Evolutionary conservation across 1,140 invertebrate genomes (phyloP), one percentile per base, ranked within the genome.

Genomic region (Lasioglossum baleicum): DNA sequence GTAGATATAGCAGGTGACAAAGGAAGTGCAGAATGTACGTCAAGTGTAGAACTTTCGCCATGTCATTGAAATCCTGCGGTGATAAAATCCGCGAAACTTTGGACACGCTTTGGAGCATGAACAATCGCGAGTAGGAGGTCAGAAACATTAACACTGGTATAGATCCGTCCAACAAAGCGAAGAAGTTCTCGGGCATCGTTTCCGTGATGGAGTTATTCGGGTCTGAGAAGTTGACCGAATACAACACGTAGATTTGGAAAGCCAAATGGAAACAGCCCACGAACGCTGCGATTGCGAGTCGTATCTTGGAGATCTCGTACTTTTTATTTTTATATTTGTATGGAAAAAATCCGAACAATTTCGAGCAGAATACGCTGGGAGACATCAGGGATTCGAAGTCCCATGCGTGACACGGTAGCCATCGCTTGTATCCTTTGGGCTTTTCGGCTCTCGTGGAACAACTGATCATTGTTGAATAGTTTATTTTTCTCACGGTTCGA

Each of bases 161-260:
- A 0, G 80, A 71, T n/a, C 63, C 69, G 0, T 73, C 77, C 1
- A 89, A 79, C 4, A 87, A n/a, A 0, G 83, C 7, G 67, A 87
- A 91, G 42, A 88, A 87, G 20, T 92, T 88, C 7, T 64, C 72
- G 20, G 90, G 86, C 0, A 93, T 73, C 11, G 68, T 65, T 20
- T 68, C 85, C 0, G 87, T 87, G 17, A 86, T 65, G 31, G 61
- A 70, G 0, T 68, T 56, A 1, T 77, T 84, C 6, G 74, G 31
- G 0, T 7, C 0, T 0, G 0, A 10, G 1, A 85, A 76, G 58
- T 92, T 81, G 0, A 89, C 83, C 22, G 87, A 13, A 31, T 90
- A 92, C 0, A 90, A 17, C 0, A 84, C 2, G 0, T 73, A 0
- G 2, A 82, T 0, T 1, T 79, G 48, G 0, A 44, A 22, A 7